Base-by-base conservation (phyloP, 2,888 invertebrate species). In the Pasiphila rectangulata region DNA sequence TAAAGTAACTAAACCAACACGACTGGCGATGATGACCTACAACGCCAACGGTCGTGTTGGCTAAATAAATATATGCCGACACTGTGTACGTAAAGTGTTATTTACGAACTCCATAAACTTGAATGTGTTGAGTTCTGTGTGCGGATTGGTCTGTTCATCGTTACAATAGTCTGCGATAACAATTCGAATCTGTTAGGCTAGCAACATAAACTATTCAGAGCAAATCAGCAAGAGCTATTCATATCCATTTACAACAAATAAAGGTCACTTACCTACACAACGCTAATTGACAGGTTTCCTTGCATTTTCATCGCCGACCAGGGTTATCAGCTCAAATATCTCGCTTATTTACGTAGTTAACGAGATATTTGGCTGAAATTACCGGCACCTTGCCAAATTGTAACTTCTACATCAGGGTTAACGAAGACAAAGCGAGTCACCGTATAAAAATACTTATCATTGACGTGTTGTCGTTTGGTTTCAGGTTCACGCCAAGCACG, bases 401-500 rank as follows among this genome's bases (percentile, higher is more conserved):
- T 71, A 64, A 66, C 46, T 62, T 64, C 66, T 67, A 67, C 65
- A 67, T 70, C 51, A 64, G 64, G 69, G 74, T 75, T 72, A 72
- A 62, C 59, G 64, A 60, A 72, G 69, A 65, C 59, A 58, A 56
- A 51, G 49, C 51, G 38, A 40, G 50, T 43, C 40, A 50, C 34
- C n/a, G 46, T 51, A 19, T 49, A 43, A 43, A 46, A 54, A 48
- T 51, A 41, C 27, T 38, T 36, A 49, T 49, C 24, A 27, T 30
- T 47, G 46, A 52, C 25, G 56, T 56, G 41, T 65, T 52, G 51
- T 63, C 17, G 6, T 9, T n/a, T n/a, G 10, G 17, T 89, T 91
- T 38, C 87, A 97, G 97, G 97, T 98, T 38, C 97, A 98, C 78
- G 98, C 98, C 54, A 98, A 98, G 86, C 99, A 99, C 88, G 98